These are phyloP conservation scores for Dasysyrphus tricinctus DNA, from an alignment of 2,888 invertebrate genomes.

Conservation along the genomic window DNA sequence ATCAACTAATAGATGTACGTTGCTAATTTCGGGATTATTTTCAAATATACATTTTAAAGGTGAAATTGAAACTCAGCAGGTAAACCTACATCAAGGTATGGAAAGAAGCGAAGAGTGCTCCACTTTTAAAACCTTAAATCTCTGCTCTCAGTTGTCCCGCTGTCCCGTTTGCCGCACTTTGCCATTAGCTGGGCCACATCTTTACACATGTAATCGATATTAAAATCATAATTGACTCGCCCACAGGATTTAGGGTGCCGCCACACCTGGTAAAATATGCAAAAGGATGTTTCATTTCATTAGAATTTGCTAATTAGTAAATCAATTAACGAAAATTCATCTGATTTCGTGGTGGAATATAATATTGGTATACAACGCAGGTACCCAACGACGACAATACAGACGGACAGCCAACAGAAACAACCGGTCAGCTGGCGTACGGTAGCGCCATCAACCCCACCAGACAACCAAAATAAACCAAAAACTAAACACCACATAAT, in stretches of 20 bases:
- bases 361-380: conserved; percentile 10
- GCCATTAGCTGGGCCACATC: background rate
- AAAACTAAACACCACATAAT: conserved; percentile 55
- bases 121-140: background rate
- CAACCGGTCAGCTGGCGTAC: background rate
- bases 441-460: too few species aligned
- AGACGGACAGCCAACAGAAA: background rate
- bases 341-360: conserved; percentile 22
- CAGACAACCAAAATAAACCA: conserved; percentile 2
- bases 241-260: conserved; percentile 28
- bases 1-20: conserved; percentile 41
- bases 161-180: conserved; percentile 1
- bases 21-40: conserved; percentile 35
- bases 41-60: conserved; percentile 29
- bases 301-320: conserved; percentile 61
- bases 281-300: conserved; percentile 51
- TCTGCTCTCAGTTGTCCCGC: background rate
- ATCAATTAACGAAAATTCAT: conserved; percentile 64
- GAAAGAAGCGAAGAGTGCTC: background rate
- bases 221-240: conserved; percentile 38
- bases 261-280: conserved; percentile 12
- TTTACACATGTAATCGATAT: conserved; percentile 39
- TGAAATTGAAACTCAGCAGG: conserved; percentile 9
- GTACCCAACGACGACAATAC: background rate
- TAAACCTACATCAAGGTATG: background rate